Conservation (phyloP, 2,888 invertebrate genomes). For the Lepidocyrtinus sp. region DNA sequence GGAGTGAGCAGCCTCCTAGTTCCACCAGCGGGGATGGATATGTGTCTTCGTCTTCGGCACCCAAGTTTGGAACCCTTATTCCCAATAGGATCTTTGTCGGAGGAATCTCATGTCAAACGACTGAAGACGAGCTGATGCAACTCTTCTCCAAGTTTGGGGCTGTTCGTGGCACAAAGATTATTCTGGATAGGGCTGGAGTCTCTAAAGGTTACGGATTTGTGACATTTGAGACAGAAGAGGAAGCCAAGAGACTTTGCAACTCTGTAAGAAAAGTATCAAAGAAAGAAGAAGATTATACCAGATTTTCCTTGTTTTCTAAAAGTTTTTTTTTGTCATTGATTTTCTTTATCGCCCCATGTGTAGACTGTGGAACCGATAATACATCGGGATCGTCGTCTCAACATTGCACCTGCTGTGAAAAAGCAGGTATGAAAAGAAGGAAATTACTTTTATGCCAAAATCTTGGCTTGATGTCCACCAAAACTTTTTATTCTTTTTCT, state of each 20-base stretch:
- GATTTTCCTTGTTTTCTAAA: background rate
- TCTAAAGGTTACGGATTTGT: conserved; percentile 93
- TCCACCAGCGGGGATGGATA: conserved; percentile 51
- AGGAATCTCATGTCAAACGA: conserved; percentile 93
- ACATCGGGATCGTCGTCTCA: conserved; percentile 85
- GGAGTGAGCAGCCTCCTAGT: conserved; percentile 53
- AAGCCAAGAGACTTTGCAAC: conserved; percentile 77
- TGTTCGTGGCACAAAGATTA: conserved; percentile 92
- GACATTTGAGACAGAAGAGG: conserved; percentile 89
- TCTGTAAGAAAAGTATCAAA: conserved; percentile 65
- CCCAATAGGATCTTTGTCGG: conserved; percentile 97
- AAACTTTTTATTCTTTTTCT: conserved; percentile 15
- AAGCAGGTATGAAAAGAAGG: conserved; percentile 78
- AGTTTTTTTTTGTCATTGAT: conserved; percentile 12
- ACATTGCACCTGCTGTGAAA: conserved; percentile 89
- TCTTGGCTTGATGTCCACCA: background rate
- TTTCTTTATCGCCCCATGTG: background rate
- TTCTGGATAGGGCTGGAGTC: conserved; percentile 93
- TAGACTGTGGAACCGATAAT: conserved; percentile 68
- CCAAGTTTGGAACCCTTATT: conserved; percentile 85
- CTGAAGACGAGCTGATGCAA: conserved; percentile 91
- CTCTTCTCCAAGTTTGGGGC: conserved; percentile 91
- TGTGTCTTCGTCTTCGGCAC: conserved; percentile 72
- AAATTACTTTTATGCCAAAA: conserved; percentile 3
- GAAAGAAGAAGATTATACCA: too few relatives aligned